Conservation (phyloP, 2,113 vertebrate genomes). For the Bambusicola thoracicus region DNA sequence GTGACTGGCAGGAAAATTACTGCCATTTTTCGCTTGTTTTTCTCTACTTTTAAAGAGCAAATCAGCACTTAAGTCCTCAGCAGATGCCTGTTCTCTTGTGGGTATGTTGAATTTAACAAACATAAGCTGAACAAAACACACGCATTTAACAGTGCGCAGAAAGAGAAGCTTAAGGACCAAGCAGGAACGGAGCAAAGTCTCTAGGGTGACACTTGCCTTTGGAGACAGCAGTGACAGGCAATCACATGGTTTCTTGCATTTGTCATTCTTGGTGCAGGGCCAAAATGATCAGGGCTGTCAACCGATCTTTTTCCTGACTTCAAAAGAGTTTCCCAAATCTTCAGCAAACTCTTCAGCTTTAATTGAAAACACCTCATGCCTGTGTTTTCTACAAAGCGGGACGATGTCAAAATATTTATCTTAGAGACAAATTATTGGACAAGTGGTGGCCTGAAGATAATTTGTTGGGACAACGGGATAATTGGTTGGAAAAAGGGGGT, state of each 20-base stretch:
- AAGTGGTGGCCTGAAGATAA: not conserved
- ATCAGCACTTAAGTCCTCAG: not conserved
- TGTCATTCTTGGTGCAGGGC: not conserved
- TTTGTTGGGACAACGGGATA: not conserved
- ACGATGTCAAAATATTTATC: slow-evolving; percentile 53
- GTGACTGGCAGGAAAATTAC: not conserved
- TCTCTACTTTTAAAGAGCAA: not conserved
- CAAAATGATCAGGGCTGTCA: not conserved
- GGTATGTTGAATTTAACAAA: not conserved
- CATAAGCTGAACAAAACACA: not conserved
- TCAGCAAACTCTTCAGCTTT: not conserved
- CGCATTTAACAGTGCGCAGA: not conserved
- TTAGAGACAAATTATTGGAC: slow-evolving; percentile 36
- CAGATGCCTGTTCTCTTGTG: not conserved
- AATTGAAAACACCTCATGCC: slow-evolving; percentile 7
- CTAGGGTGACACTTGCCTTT: not conserved
- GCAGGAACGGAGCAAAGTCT: not conserved
- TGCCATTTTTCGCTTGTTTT: not conserved
- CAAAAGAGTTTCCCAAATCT: not conserved
- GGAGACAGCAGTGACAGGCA: not conserved
- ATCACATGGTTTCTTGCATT: not conserved
- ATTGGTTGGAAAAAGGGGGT: not conserved
- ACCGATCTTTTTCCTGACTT: not conserved
- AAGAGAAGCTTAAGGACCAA: not conserved
- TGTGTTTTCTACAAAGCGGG: not conserved